Percentiles rank a stretch among this genome's conserved stretches.
Conservation (phyloP, 2,113 vertebrate species). For the Anguilla japonica region DNA sequence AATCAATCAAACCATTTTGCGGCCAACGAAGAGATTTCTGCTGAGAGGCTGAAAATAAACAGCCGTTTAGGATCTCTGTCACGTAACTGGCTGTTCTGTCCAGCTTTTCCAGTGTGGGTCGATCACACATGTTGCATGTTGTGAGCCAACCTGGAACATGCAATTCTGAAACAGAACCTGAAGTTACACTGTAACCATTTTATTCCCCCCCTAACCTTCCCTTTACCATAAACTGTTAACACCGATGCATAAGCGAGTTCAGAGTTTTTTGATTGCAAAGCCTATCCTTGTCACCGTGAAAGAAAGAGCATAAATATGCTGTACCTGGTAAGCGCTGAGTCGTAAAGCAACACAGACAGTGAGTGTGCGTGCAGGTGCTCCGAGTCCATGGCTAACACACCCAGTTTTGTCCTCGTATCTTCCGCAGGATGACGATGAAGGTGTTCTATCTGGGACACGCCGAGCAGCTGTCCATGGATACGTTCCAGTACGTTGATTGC, state of each 20-base stretch:
- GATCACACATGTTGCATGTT: background rate
- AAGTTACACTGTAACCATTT: constrained; percentile 15
- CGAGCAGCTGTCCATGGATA: constrained; percentile 76
- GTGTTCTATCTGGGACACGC: constrained; percentile 74
- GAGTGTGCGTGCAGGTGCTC: no score
- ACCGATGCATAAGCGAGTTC: background rate
- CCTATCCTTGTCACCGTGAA: background rate
- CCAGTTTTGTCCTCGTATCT: background rate
- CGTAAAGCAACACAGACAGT: constrained; percentile 6
- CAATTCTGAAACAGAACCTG: background rate
- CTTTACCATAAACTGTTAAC: background rate
- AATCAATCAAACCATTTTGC: no score
- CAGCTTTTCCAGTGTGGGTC: background rate
- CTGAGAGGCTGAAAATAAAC: background rate
- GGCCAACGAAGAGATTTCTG: no score
- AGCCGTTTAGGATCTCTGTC: background rate
- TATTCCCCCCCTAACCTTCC: background rate
- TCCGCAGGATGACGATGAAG: constrained; percentile 79
- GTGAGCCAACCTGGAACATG: background rate
- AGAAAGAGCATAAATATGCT: no score
- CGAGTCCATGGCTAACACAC: background rate
- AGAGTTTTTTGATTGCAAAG: background rate
- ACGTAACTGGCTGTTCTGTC: background rate
- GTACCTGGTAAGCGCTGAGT: background rate
- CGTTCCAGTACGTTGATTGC: constrained; percentile 83